These are phyloP conservation scores for Eudorcas thomsonii DNA, from an alignment of 2,113 vertebrate genomes.

Conservation along the genomic window DNA sequence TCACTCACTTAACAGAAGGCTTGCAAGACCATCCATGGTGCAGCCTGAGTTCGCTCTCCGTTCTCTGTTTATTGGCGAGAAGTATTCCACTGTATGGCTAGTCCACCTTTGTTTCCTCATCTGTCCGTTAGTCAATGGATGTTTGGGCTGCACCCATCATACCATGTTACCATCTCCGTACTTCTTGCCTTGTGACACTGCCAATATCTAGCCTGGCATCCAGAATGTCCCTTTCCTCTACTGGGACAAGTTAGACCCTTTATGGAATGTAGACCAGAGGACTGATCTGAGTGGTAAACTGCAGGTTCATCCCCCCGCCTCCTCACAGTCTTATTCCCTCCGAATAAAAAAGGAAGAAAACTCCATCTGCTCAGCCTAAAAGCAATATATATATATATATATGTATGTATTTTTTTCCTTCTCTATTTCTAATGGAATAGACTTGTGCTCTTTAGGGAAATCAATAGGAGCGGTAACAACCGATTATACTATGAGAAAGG, in stretches of 20 bases:
- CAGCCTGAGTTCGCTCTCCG: accelerated
- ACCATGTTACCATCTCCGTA: neutral
- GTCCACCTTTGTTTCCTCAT: neutral
- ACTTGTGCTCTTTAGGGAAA: constrained; percentile 69
- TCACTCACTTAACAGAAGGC: too few relatives aligned
- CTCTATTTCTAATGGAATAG: constrained; percentile 58
- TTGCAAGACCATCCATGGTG: neutral
- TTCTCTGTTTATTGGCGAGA: accelerated
- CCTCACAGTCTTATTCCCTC: neutral
- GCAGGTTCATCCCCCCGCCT: neutral
- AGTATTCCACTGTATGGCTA: accelerated
- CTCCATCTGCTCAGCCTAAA: constrained; percentile 9
- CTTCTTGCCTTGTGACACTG: neutral
- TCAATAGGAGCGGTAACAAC: constrained; percentile 64
- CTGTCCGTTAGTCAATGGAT: neutral
- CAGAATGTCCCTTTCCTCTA: neutral
- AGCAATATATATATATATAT: neutral
- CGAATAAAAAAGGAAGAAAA: neutral
- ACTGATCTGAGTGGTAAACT: neutral
- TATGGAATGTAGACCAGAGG: neutral
- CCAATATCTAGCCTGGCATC: neutral
- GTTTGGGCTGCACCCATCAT: accelerated
- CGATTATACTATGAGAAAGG: constrained; percentile 59
- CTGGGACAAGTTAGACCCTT: neutral
- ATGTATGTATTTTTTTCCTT: neutral